Evolutionary conservation across 2,113 vertebrate species (phyloP).

Genomic region (Nicator chloris): DNA sequence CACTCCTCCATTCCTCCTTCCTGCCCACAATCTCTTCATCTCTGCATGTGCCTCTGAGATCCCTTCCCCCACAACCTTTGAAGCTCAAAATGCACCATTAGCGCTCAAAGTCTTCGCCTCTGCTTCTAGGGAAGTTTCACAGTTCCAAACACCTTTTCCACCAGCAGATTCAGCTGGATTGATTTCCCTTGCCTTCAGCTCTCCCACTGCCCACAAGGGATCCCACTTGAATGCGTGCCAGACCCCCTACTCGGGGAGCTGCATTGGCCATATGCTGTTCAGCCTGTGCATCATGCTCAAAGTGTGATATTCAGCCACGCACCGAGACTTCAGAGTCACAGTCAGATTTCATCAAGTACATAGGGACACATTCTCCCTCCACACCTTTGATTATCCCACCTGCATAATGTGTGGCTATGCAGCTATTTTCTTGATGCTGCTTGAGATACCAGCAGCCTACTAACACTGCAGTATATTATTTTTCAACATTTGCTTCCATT

Average conservation of each 20-base stretch:
- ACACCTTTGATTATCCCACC: not conserved
- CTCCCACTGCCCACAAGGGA: not conserved
- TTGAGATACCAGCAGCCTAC: not conserved
- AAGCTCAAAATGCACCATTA: not conserved
- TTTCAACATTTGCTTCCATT: constrained; percentile 24
- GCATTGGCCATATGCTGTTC: not conserved
- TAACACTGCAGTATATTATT: not conserved
- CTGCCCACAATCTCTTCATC: not conserved
- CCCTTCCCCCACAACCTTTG: not conserved
- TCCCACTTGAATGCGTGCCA: not conserved
- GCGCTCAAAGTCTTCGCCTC: not conserved
- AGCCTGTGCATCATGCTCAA: not conserved
- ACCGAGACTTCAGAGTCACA: not conserved
- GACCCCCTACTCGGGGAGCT: not conserved
- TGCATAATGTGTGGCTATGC: not conserved
- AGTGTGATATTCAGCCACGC: not conserved
- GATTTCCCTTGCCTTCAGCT: not conserved
- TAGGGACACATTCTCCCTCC: not conserved
- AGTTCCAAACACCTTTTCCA: not conserved
- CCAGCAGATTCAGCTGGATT: not conserved
- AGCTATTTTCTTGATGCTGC: not conserved
- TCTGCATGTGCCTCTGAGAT: not conserved
- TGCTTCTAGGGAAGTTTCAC: not conserved
- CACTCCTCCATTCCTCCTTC: not conserved
- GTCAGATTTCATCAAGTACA: not conserved